Evolutionary conservation across 2,797 vertebrate species (phyloP).

Genomic region (Halcyon smyrnensis): DNA sequence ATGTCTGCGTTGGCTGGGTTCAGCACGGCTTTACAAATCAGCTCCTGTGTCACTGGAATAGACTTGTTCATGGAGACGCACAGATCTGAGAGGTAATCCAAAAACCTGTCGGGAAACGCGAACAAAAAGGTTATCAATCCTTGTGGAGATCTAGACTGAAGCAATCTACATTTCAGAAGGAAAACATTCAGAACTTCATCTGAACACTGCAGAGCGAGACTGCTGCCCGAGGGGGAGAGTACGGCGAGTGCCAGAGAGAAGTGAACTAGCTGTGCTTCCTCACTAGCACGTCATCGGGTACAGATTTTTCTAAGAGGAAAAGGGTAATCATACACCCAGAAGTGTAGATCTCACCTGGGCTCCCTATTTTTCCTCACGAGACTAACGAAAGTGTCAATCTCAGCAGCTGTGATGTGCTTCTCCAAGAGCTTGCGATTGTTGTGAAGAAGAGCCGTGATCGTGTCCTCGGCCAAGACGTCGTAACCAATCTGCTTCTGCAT

Average conservation of each 20-base stretch:
- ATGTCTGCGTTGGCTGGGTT: slow-evolving; percentile 95
- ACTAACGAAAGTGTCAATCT: slow-evolving; percentile 98
- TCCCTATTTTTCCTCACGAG: slow-evolving; percentile 97
- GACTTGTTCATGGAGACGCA: slow-evolving; percentile 99
- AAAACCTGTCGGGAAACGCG: slow-evolving; percentile 82
- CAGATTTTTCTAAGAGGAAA: not conserved
- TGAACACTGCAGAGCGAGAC: not conserved
- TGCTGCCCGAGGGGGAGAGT: not conserved
- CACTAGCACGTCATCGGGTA: not conserved
- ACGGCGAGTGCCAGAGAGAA: not conserved
- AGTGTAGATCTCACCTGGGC: slow-evolving; percentile 85
- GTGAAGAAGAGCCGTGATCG: slow-evolving; percentile 95
- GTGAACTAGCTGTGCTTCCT: not conserved
- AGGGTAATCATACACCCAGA: not conserved
- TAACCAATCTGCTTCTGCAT: slow-evolving; percentile 99
- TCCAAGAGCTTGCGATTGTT: slow-evolving; percentile 98
- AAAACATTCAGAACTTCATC: not conserved
- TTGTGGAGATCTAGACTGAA: not conserved
- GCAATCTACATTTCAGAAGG: not conserved
- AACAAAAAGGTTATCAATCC: slow-evolving; percentile 45
- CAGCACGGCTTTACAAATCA: slow-evolving; percentile 96
- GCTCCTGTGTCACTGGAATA: slow-evolving; percentile 97
- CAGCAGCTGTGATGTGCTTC: slow-evolving; percentile 97
- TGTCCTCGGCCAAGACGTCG: slow-evolving; percentile 97
- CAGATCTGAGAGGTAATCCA: slow-evolving; percentile 98